These are phyloP conservation scores for Rhegmatorhina hoffmannsi DNA, from an alignment of 2,113 vertebrate species.

Conservation along the genomic window DNA sequence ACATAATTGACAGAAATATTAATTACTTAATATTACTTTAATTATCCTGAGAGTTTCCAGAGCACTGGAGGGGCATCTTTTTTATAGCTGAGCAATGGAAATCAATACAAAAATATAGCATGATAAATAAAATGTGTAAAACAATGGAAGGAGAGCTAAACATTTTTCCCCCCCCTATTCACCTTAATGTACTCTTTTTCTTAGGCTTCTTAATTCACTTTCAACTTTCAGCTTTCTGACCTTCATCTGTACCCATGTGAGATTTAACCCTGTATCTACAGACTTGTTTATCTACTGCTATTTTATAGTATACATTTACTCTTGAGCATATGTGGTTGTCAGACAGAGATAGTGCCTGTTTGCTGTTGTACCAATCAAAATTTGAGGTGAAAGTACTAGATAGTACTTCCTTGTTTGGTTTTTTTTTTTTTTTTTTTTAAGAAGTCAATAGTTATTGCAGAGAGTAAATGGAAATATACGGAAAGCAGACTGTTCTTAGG, in stretches of 20 bases:
- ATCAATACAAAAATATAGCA: neutral
- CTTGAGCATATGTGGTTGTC: neutral
- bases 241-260: neutral
- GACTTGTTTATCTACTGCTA: neutral
- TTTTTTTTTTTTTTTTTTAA: neutral
- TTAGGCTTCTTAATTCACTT: neutral
- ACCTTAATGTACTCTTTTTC: neutral
- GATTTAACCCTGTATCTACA: neutral
- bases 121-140: neutral
- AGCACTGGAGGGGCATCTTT: neutral
- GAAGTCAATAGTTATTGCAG: neutral
- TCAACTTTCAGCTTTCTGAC: neutral
- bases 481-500: neutral
- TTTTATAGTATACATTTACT: neutral
- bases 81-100: neutral
- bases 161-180: rapidly evolving
- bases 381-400: neutral
- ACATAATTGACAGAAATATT: neutral
- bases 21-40: neutral
- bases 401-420: neutral
- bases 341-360: neutral
- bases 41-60: neutral
- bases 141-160: neutral
- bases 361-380: neutral
- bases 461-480: neutral